A percentile compares a stretch with the other conserved stretches of the same genome.
phyloP scores from a whole-genome alignment of 2,797 vertebrate genomes.

The Rhodeus uyekii region DNA sequence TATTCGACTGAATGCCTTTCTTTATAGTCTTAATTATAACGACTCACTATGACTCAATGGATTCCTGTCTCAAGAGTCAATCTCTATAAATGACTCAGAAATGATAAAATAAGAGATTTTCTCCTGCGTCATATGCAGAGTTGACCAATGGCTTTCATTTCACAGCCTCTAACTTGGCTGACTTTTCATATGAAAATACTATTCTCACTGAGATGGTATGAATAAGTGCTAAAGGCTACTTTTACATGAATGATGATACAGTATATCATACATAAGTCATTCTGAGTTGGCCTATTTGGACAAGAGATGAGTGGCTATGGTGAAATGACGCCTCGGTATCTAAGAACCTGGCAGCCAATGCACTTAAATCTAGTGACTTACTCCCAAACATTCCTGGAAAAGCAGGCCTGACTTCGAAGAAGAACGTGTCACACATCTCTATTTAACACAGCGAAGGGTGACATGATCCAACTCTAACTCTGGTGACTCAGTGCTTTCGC shows the following conservation, averaged over 20 bases:
- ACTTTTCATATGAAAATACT: conserved; percentile 8
- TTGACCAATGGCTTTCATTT: conserved; percentile 1
- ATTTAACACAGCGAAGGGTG: conserved; percentile 55
- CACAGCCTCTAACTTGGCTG: not conserved
- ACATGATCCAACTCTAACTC: conserved; percentile 59
- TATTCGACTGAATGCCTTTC: conserved; percentile 5
- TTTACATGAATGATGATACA: not conserved
- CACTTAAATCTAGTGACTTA: conserved; percentile 35
- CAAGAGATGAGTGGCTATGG: not conserved
- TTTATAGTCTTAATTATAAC: conserved; percentile 17
- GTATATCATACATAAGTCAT: conserved; percentile 14
- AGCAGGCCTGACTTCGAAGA: conserved; percentile 42
- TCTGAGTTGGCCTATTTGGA: not conserved
- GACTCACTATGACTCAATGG: not conserved
- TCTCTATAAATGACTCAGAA: conserved; percentile 9
- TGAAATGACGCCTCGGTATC: conserved; percentile 20
- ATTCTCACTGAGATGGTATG: not conserved
- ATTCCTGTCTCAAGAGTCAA: conserved; percentile 16
- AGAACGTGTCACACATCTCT: conserved; percentile 36
- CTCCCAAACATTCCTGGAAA: conserved; percentile 52
- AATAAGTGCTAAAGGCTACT: not conserved
- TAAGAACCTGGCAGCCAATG: conserved; percentile 22
- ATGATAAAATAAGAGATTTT: conserved; percentile 1
- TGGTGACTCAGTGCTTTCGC: conserved; percentile 66
- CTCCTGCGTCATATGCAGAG: not conserved